phyloP scores from a whole-genome alignment of 2,888 invertebrate genomes.

The Drosophila mettleri region DNA sequence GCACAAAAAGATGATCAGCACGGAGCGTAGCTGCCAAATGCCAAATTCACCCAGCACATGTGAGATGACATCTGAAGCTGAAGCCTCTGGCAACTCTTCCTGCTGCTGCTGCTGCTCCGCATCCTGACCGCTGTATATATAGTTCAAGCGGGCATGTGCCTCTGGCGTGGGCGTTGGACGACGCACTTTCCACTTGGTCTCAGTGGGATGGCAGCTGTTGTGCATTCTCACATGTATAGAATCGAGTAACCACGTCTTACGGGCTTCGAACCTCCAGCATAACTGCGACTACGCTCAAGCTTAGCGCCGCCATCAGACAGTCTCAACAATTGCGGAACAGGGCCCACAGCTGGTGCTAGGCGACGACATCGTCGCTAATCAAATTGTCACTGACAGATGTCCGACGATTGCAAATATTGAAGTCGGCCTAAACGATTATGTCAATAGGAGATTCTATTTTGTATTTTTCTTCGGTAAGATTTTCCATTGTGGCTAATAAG shows the following conservation, averaged over 20 bases:
- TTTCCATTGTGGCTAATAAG: conserved; percentile 2
- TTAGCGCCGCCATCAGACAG: conserved; percentile 46
- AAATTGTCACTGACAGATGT: conserved; percentile 48
- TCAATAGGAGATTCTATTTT: conserved; percentile 39
- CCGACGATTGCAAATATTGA: conserved; percentile 38
- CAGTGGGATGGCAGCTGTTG: conserved; percentile 15
- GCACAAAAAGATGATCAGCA: conserved; percentile 84
- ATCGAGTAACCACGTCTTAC: conserved; percentile 58
- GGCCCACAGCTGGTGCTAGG: conserved; percentile 35
- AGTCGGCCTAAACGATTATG: conserved; percentile 50
- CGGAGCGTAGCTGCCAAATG: conserved; percentile 84
- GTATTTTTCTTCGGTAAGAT: conserved; percentile 2
- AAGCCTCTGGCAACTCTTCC: not conserved
- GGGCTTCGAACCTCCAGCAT: conserved; percentile 56
- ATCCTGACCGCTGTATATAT: conserved; percentile 13
- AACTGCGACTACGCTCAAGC: conserved; percentile 64
- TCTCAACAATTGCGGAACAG: conserved; percentile 19
- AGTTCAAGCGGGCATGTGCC: conserved; percentile 26
- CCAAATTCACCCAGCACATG: conserved; percentile 84
- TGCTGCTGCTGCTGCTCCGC: conserved; percentile 2
- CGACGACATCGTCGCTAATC: conserved; percentile 73
- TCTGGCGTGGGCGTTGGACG: conserved; percentile 42
- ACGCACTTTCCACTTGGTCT: conserved; percentile 30
- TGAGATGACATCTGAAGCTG: conserved; percentile 68
- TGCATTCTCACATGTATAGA: conserved; percentile 39